Conservation (phyloP, 2,113 vertebrate species). For the Pseudolaguvia tuberculata region DNA sequence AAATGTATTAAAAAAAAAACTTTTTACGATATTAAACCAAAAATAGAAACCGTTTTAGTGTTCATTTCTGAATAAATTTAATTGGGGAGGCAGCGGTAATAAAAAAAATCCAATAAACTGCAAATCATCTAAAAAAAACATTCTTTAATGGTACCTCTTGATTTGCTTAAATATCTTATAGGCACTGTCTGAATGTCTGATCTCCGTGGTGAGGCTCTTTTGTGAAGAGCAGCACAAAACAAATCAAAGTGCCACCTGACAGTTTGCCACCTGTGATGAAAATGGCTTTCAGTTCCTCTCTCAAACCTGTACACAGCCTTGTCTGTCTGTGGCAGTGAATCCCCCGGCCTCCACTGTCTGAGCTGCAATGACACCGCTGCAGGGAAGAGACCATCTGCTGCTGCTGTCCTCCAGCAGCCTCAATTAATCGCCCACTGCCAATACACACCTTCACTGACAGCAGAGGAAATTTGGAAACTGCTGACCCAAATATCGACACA, state of each 20-base stretch:
- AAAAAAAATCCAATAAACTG: background rate
- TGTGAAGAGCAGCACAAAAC: conserved; percentile 27
- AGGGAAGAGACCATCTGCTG: conserved; percentile 43
- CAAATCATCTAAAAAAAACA: conserved; percentile 11
- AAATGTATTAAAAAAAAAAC: too few species aligned
- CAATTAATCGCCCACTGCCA: conserved; percentile 37
- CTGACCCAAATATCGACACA: conserved; percentile 36
- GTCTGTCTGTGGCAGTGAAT: conserved; percentile 10
- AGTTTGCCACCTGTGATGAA: conserved; percentile 10
- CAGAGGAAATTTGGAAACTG: conserved; percentile 25
- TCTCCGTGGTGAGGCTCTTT: conserved; percentile 25
- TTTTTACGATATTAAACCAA: too few species aligned
- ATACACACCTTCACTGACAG: conserved; percentile 37
- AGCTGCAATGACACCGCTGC: conserved; percentile 28
- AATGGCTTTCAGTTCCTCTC: conserved; percentile 23
- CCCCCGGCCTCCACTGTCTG: conserved; percentile 3
- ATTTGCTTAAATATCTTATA: conserved; percentile 17
- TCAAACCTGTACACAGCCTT: conserved; percentile 24
- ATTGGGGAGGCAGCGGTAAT: background rate
- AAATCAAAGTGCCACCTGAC: conserved; percentile 38
- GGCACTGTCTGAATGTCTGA: conserved; percentile 6
- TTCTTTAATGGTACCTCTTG: conserved; percentile 12
- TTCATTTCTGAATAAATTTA: conserved; percentile 7
- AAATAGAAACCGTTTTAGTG: background rate
- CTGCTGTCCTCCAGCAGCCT: conserved; percentile 24